A percentile compares a stretch with the other conserved stretches of the same genome.
These are phyloP conservation scores for Phoenoteleia sp. DNA, from an alignment of 2,888 invertebrate species.

Conservation along the genomic window DNA sequence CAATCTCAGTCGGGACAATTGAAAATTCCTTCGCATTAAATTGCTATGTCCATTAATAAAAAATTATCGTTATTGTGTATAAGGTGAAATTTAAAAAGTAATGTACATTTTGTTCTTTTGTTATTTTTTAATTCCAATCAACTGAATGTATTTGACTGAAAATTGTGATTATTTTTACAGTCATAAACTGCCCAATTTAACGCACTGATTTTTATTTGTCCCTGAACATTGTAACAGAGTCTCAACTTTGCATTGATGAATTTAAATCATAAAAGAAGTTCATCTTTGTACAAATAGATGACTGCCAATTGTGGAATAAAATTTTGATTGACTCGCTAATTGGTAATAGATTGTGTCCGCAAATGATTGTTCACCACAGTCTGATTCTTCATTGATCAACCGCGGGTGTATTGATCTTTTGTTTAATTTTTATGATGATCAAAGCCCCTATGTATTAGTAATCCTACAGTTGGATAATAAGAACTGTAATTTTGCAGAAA, in stretches of 20 bases:
- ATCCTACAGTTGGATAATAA: constrained; percentile 5
- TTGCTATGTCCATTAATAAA: too few species aligned
- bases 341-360: not conserved
- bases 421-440: constrained; percentile 17
- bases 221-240: not conserved
- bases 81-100: not conserved
- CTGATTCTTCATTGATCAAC: constrained; percentile 1
- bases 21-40: not conserved
- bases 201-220: not conserved
- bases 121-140: not conserved
- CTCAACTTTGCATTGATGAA: too few species aligned
- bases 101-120: not conserved
- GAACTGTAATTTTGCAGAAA: constrained; percentile 44
- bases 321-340: not conserved
- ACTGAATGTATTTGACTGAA: constrained; percentile 1
- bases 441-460: constrained; percentile 8
- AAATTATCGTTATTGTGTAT: too few species aligned
- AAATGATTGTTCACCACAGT: not conserved
- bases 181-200: constrained; percentile 2
- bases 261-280: not conserved
- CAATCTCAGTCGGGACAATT: not conserved
- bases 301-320: not conserved
- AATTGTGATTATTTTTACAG: constrained; percentile 28
- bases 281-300: not conserved
- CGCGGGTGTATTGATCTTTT: constrained; percentile 9